Conservation (phyloP, 2,888 invertebrate genomes). For the Hirtodrosophila alboralis region DNA sequence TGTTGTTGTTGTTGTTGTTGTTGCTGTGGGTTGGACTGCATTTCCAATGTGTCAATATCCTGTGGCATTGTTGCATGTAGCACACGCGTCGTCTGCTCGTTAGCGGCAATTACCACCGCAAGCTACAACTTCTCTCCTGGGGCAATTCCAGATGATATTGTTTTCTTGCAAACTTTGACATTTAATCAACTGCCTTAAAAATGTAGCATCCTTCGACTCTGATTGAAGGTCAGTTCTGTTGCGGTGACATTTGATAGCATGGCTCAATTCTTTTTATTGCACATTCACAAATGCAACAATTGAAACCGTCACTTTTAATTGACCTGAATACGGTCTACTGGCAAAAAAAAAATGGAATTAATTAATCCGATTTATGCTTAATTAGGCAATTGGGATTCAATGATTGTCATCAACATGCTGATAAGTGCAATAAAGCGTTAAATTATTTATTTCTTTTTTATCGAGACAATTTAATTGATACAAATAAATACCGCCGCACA, state of each 20-base stretch:
- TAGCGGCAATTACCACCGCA: conserved; percentile 43
- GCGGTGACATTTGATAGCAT: background rate
- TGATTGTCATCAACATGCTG: conserved; percentile 12
- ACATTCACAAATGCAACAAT: background rate
- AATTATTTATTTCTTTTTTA: conserved; percentile 16
- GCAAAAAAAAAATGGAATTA: conserved; percentile 6
- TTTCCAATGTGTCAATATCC: conserved; percentile 37
- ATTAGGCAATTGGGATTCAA: conserved; percentile 31
- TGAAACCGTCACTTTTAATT: too few species aligned
- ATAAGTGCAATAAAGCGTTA: conserved; percentile 16
- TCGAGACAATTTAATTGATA: conserved; percentile 13
- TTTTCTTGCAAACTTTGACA: conserved; percentile 31
- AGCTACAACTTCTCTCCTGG: background rate
- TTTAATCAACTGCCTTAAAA: conserved; percentile 37
- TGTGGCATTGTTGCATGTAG: conserved; percentile 30
- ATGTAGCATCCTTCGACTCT: background rate
- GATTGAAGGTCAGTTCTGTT: background rate
- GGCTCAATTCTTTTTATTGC: background rate
- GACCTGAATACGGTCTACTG: too few species aligned
- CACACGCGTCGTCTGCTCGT: conserved; percentile 49
- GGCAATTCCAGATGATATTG: background rate
- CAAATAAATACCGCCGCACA: conserved; percentile 10
- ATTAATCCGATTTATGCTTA: conserved; percentile 37
- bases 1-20: conserved; percentile 4
- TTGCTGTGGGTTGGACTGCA: conserved; percentile 7